Percentiles rank a stretch among this genome's conserved stretches.
Conservation (phyloP, 2,888 invertebrate genomes). For the Cataglyphis albicans region DNA sequence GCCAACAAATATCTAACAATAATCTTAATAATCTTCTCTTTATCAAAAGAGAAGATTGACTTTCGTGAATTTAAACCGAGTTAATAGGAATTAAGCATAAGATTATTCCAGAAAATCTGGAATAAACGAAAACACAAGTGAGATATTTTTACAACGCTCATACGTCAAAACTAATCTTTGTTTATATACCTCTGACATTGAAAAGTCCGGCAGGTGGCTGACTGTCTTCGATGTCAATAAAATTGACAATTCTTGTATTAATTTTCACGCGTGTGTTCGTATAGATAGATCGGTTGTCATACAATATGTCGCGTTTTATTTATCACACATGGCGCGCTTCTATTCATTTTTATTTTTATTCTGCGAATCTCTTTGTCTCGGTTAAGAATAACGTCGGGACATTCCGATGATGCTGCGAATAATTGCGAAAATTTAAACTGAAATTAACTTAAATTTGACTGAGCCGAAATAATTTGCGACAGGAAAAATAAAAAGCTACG, state of each 20-base stretch:
- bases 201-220: slow-evolving; percentile 58
- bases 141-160: slow-evolving; percentile 65
- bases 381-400: background rate
- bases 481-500: background rate
- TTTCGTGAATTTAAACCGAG: background rate
- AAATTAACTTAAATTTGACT: background rate
- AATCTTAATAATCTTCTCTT: background rate
- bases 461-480: slow-evolving; percentile 3
- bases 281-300: slow-evolving; percentile 21
- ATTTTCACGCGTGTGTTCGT: slow-evolving; percentile 22
- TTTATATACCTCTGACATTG: slow-evolving; percentile 20
- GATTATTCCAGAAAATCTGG: background rate
- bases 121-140: slow-evolving; percentile 44
- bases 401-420: background rate
- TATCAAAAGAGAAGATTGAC: background rate
- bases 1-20: no score
- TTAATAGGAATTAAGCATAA: background rate
- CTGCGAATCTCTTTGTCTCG: background rate
- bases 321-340: slow-evolving; percentile 1
- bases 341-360: slow-evolving; percentile 11
- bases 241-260: slow-evolving; percentile 21
- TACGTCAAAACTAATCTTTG: slow-evolving; percentile 61
- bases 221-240: slow-evolving; percentile 24
- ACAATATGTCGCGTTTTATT: slow-evolving; percentile 12
- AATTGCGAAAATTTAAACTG: background rate